Evolutionary conservation across 2,113 vertebrate species (phyloP), one percentile per base, ranked within the genome.

Genomic region (Amblyornis subalaris): DNA sequence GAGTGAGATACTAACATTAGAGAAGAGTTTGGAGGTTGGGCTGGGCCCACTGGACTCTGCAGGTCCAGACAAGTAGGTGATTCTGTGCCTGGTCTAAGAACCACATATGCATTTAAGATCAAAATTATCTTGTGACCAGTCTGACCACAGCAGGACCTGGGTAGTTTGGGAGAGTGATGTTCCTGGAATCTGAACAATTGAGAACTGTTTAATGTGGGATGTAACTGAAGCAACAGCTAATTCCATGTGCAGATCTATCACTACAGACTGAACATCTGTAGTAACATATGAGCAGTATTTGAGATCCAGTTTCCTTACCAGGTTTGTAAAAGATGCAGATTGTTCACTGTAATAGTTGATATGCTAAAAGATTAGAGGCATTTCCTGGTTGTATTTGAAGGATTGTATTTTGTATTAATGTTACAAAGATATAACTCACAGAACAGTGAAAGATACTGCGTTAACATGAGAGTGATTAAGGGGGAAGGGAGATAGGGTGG

Each of bases 101-200:
- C 26, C 26, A 42, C 15, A 47, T 0, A 0, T 0, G 4, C 28
- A 6, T 64, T 72, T 90, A 69, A 60, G 1, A 0, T 78, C 22
- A 54, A 11, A 5, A 50, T 65, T 50, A 54, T 5, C 2, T 55
- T 67, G 35, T 38, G 61, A 42, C 77, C 15, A 67, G 17, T 25
- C n/a, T 83, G 36, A 42, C 14, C 69, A 44, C 26, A 80, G 4
- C 24, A 50, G 22, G 12, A 61, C 8, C 12, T 36, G 3, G 14
- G 51, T 65, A 35, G 18, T 50, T 58, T 66, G 35, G 6, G 23
- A 50, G n/a, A 40, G 4, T 18, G 31, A 24, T n/a, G 9, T 3
- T 61, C 14, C 12, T 47, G 44, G 50, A 75, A 72, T 20, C 26
- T 64, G 26, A 91, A 58, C 21, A 67, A 51, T 40, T 6, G 73